phyloP scores from a whole-genome alignment of 2,888 invertebrate species.

The Andrena haemorrhoa region DNA sequence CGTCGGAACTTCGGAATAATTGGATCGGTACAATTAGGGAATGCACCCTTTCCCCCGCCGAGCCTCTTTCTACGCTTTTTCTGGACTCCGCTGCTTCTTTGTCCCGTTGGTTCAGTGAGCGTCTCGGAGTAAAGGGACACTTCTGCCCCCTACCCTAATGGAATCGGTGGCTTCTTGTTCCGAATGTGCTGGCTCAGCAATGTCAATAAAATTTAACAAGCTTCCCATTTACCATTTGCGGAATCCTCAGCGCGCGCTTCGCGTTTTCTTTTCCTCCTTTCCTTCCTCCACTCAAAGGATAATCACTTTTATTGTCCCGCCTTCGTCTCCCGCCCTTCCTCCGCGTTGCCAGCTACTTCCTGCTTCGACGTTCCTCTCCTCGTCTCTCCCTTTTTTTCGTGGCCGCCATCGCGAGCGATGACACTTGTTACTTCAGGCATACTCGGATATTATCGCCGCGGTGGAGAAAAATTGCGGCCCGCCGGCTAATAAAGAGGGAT shows the following conservation, averaged over 20 bases:
- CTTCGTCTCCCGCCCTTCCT: conserved; percentile 52
- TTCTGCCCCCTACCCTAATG: conserved; percentile 68
- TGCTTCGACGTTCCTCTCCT: conserved; percentile 42
- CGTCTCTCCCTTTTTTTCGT: conserved; percentile 2
- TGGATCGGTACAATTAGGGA: conserved; percentile 77
- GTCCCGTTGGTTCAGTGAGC: conserved; percentile 54
- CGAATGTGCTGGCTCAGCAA: conserved; percentile 72
- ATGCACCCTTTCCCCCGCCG: conserved; percentile 54
- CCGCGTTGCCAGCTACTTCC: conserved; percentile 50
- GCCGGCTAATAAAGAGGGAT: neutral
- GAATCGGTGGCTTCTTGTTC: conserved; percentile 75
- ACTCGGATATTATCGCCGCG: conserved; percentile 38
- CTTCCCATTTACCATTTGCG: conserved; percentile 80
- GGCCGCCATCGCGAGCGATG: conserved; percentile 37
- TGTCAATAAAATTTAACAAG: conserved; percentile 82
- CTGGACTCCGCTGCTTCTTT: conserved; percentile 60
- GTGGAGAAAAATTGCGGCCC: conserved; percentile 20
- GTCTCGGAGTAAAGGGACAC: conserved; percentile 47
- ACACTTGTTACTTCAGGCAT: conserved; percentile 52
- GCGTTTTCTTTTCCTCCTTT: conserved; percentile 61
- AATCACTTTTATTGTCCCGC: conserved; percentile 69
- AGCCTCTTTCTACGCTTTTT: conserved; percentile 58
- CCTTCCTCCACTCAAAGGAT: conserved; percentile 61
- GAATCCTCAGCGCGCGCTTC: conserved; percentile 68
- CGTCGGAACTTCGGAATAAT: conserved; percentile 73